A percentile compares a stretch with the other conserved stretches of the same genome.
Evolutionary conservation across 2,113 vertebrate genomes (phyloP).

Genomic region (Eleginops maclovinus): DNA sequence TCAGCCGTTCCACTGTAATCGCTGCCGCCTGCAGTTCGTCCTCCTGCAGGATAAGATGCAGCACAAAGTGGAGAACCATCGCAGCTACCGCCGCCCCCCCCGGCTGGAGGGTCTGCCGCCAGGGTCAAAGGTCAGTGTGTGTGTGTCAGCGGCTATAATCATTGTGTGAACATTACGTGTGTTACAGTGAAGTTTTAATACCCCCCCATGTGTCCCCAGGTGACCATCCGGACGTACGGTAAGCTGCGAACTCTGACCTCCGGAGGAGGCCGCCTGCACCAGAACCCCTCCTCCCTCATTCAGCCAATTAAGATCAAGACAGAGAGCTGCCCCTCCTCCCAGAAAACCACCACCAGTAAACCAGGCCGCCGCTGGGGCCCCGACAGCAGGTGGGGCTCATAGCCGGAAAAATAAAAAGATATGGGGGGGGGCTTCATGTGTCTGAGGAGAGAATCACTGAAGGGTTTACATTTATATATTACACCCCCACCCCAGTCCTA

Average conservation of each 20-base stretch:
- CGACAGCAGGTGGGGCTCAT: not conserved
- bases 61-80: conserved; percentile 94
- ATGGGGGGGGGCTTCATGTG: too few relatives aligned
- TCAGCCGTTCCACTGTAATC: conserved; percentile 93
- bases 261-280: not conserved
- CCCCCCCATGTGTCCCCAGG: too few relatives aligned
- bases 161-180: too few relatives aligned
- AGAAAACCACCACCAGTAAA: conserved; percentile 10
- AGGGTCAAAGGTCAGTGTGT: conserved; percentile 90
- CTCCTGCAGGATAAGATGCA: conserved; percentile 93
- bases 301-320: conserved; percentile 69
- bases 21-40: conserved; percentile 95
- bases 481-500: too few relatives aligned
- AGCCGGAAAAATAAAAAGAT: too few relatives aligned
- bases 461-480: too few relatives aligned
- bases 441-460: too few relatives aligned
- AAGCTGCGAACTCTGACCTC: conserved; percentile 26
- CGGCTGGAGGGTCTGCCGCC: conserved; percentile 91
- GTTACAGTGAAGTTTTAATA: too few relatives aligned
- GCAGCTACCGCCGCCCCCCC: conserved; percentile 91
- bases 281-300: conserved; percentile 44
- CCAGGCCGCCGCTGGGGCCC: not conserved
- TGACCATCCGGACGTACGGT: conserved; percentile 73
- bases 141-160: too few relatives aligned
- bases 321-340: not conserved